These are phyloP conservation scores for Boleophthalmus pectinirostris DNA, from an alignment of 2,113 vertebrate genomes.

Conservation along the genomic window DNA sequence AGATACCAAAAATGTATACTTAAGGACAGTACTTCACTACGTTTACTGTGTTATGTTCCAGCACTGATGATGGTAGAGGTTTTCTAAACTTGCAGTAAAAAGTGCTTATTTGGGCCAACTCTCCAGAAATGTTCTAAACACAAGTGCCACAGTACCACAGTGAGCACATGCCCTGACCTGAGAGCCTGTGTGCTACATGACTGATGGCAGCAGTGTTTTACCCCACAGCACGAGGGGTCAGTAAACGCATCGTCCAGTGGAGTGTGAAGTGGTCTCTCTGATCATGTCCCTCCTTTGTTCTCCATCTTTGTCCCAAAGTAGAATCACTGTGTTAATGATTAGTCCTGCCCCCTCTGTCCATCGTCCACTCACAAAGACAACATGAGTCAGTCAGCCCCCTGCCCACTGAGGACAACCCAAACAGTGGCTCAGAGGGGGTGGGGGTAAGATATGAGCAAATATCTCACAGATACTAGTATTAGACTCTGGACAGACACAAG, in stretches of 20 bases:
- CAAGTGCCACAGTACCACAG: neutral
- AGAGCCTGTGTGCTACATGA: neutral
- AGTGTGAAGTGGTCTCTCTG: slow-evolving; percentile 17
- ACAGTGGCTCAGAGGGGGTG: neutral
- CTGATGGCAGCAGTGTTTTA: slow-evolving; percentile 3
- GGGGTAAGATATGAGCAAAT: neutral
- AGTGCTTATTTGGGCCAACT: neutral
- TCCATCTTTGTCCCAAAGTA: slow-evolving; percentile 27
- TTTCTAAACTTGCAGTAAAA: neutral
- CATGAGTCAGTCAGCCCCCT: slow-evolving; percentile 15
- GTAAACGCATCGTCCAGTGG: neutral
- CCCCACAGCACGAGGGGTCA: slow-evolving; percentile 7
- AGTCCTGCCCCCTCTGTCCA: slow-evolving; percentile 43
- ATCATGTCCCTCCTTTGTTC: slow-evolving; percentile 38
- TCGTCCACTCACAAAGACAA: slow-evolving; percentile 23
- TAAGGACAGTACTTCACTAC: too few species aligned
- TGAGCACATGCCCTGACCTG: neutral
- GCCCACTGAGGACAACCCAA: slow-evolving; percentile 15
- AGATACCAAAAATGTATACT: too few species aligned
- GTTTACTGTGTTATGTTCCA: too few species aligned
- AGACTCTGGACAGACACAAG: neutral
- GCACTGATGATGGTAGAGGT: too few species aligned
- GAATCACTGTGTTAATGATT: slow-evolving; percentile 57
- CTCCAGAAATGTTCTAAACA: neutral
- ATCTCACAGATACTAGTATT: neutral